Evolutionary conservation across 2,888 invertebrate genomes (phyloP), one percentile per base, ranked within the genome.

Genomic region (Deilephila porcellus): DNA sequence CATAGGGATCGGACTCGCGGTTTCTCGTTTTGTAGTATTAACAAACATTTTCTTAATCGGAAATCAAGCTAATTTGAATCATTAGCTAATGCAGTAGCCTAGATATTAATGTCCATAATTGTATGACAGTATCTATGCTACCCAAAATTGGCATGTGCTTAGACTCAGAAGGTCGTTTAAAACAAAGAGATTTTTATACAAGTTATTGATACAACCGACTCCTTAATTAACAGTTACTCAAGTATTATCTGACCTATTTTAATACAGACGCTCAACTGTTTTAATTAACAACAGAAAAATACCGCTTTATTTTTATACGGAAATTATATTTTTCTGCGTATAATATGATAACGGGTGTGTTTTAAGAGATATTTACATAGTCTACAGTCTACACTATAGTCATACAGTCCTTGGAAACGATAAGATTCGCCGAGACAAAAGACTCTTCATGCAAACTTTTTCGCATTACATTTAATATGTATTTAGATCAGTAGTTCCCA

Each of bases 241-340:
- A 78, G 80, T 82, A 37, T 80, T 80, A 77, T 74, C 52, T 77
- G 37, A 67, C 52, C 52, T 79, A 78, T 72, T 64, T 60, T 72
- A 56, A 72, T 62, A 81, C 80, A 82, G 82, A 75, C 78, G 75
- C 72, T n/a, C 62, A 71, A 71, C 73, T 84, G 75, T 83, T 75
- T 62, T 62, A 60, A 53, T 73, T 67, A 72, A 76, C 76, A 78
- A 73, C 60, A 79, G 74, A 72, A 72, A 34, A 59, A 37, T n/a
- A 34, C 34, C 19, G 37, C 64, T 5, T 67, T 52, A 67, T 67
- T 52, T 67, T 67, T 25, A 67, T 29, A 67, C 52, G 25, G 52
- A 52, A 52, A 17, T 20, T 0, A 67, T 17, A 67, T 52, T 29
- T 25, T 67, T 63, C 63, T 52, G 52, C 67, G 25, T 14, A 52